Base-by-base conservation (phyloP, 2,113 vertebrate genomes). In the Aegotheles bennettii region DNA sequence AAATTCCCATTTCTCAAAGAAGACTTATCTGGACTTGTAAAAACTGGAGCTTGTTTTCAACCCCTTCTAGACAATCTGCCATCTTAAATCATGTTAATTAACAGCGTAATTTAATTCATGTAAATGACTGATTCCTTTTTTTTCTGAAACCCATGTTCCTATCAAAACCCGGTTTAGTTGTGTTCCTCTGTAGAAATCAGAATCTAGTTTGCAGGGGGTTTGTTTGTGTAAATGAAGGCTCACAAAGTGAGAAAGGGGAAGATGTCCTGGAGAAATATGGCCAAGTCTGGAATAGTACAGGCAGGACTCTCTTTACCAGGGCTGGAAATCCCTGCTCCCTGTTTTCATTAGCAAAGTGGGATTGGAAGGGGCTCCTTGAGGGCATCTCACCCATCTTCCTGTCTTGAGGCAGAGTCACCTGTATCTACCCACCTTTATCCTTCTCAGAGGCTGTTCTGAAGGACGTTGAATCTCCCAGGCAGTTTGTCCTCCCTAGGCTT, bases 41-140 rank as follows among this genome's bases (percentile, higher is more conserved):
- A 89, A 95, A 60, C 51, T 57, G 36, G 47, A 84, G 33, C 47
- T 90, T 74, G 79, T 71, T 95, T 87, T 91, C 91, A 89, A 50
- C 51, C 68, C 68, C 36, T 87, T 88, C 82, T 83, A 56, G 43
- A 35, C 0, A 1, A 8, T 59, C 61, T 86, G 57, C 36, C 68
- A 75, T 82, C 71, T 51, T 92, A 93, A 96, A 97, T 96, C 88
- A 96, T 36, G 28, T 60, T 92, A 95, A 94, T 94, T 95, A 93
- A 29, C 76, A 59, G 5, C 19, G 29, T 47, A 12, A 40, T 95
- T 88, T 90, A 77, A 74, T 91, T 89, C 4, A 79, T 38, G 50
- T 31, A 69, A 69, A 50, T 28, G 28, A 33, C 47, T 70, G 47
- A 45, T 93, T 53, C 2, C 2, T 48, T 71, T 25, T 40, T 24